Evolutionary conservation across 2,113 vertebrate species (phyloP).

Genomic region (Casuarius casuarius): DNA sequence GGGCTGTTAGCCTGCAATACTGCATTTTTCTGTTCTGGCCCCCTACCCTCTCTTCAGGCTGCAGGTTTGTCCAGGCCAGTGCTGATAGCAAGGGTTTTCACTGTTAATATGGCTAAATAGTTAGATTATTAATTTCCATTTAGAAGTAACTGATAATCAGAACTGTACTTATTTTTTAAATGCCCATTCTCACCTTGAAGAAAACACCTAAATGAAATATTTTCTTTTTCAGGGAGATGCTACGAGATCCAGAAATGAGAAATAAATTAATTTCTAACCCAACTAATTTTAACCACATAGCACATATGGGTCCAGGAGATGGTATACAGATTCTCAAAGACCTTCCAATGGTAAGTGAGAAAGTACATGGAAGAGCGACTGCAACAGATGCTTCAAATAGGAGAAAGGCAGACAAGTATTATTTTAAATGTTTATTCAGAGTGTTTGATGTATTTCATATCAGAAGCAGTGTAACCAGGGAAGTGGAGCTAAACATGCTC

Average conservation of each 20-base stretch:
- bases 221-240: constrained; percentile 92
- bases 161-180: neutral
- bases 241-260: constrained; percentile 98
- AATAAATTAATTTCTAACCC: constrained; percentile 99
- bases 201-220: constrained; percentile 54
- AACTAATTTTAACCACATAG: constrained; percentile 99
- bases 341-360: constrained; percentile 91
- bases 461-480: neutral
- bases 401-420: neutral
- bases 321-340: constrained; percentile 99
- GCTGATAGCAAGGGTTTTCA: constrained; percentile 6
- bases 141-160: neutral
- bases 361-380: neutral
- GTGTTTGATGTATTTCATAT: neutral
- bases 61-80: constrained; percentile 15
- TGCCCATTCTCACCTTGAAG: neutral
- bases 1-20: neutral
- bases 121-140: constrained; percentile 30
- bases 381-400: neutral
- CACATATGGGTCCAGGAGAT: constrained; percentile 99
- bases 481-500: neutral
- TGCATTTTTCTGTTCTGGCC: neutral
- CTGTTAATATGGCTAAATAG: neutral
- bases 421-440: neutral
- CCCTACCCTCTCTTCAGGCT: neutral